Evolutionary conservation across 1,140 invertebrate genomes (phyloP).

Genomic region (Cecropterus lyciades): DNA sequence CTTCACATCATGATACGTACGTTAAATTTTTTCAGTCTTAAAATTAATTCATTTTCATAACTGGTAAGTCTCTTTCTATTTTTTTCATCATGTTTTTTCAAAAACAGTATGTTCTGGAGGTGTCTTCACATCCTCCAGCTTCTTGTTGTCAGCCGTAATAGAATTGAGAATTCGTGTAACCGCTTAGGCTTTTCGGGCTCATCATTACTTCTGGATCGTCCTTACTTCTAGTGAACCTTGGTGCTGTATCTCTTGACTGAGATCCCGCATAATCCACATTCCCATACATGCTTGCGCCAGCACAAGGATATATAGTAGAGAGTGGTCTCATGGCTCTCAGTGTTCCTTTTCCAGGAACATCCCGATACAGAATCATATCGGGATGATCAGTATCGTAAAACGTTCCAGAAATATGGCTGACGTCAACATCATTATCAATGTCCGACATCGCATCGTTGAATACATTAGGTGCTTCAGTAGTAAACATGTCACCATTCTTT

Average conservation of each 20-base stretch:
- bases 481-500: conserved; percentile 81
- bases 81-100: conserved; percentile 33
- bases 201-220: conserved; percentile 62
- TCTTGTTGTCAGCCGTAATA: conserved; percentile 78
- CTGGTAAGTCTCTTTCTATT: background rate
- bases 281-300: conserved; percentile 78
- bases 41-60: background rate
- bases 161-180: conserved; percentile 74
- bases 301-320: conserved; percentile 73
- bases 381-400: conserved; percentile 81
- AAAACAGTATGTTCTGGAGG: conserved; percentile 74
- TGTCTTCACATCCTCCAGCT: conserved; percentile 52
- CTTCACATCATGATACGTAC: background rate
- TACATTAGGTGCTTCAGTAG: conserved; percentile 78
- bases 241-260: conserved; percentile 53
- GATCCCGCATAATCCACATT: conserved; percentile 70
- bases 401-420: conserved; percentile 78
- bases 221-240: conserved; percentile 63
- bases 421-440: conserved; percentile 78
- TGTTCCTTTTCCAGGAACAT: conserved; percentile 63
- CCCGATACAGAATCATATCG: conserved; percentile 79
- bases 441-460: conserved; percentile 80
- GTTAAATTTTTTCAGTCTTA: background rate
- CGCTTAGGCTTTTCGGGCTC: conserved; percentile 77
- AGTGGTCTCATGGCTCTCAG: conserved; percentile 74